Evolutionary conservation across 2,888 invertebrate genomes (phyloP).

Genomic region (Coelopa pilipes): DNA sequence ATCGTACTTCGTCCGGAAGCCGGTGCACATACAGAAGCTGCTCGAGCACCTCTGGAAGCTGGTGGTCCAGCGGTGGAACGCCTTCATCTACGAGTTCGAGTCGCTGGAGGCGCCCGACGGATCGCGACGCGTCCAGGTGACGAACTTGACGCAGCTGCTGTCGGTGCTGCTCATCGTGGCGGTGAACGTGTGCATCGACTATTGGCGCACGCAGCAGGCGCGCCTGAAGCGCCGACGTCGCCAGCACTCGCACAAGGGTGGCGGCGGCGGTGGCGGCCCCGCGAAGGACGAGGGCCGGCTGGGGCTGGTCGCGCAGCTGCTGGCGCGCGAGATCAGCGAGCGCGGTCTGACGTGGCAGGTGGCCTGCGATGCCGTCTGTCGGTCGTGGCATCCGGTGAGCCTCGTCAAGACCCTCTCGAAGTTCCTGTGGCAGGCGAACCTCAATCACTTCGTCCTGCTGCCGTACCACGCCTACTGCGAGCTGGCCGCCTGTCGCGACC

Average conservation of each 20-base stretch:
- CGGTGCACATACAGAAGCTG: conserved; percentile 74
- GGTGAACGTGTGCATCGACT: conserved; percentile 73
- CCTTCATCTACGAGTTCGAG: conserved; percentile 81
- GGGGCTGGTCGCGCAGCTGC: conserved; percentile 55
- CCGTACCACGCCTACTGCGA: conserved; percentile 60
- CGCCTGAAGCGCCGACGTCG: conserved; percentile 49
- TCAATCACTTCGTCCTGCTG: conserved; percentile 54
- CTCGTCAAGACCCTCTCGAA: conserved; percentile 59
- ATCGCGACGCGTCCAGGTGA: conserved; percentile 51
- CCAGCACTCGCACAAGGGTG: conserved; percentile 39
- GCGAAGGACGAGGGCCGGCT: conserved; percentile 44
- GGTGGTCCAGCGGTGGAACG: conserved; percentile 81
- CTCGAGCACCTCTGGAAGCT: conserved; percentile 76
- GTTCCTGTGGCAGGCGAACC: conserved; percentile 60
- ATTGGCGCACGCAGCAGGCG: conserved; percentile 66
- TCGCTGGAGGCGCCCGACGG: conserved; percentile 76
- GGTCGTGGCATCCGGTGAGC: conserved; percentile 67
- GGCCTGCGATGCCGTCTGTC: conserved; percentile 62
- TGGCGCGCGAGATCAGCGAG: conserved; percentile 62
- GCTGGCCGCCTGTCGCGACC: conserved; percentile 56
- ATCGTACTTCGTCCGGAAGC: conserved; percentile 71
- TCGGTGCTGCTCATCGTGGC: conserved; percentile 75
- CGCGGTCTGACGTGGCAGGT: conserved; percentile 63
- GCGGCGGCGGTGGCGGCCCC: neutral
- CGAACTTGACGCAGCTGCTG: conserved; percentile 65